Evolutionary conservation across 2,113 vertebrate species (phyloP), one percentile per base, ranked within the genome.

Genomic region (Sterrhoptilus dennistouni): DNA sequence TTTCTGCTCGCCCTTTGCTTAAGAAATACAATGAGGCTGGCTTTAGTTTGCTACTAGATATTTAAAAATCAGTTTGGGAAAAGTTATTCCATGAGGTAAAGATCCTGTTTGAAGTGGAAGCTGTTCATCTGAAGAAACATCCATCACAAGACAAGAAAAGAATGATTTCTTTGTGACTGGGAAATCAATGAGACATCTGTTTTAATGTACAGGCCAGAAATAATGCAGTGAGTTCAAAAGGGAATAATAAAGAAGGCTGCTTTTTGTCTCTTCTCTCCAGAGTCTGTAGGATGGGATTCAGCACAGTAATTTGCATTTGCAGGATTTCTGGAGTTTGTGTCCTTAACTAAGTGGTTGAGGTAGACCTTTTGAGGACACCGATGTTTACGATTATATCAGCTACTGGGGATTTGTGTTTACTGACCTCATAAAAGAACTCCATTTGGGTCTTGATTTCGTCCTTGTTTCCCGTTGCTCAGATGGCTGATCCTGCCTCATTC

Each of bases 161-260:
- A 97, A 96, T 89, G 87, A 95, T 96, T 96, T 92, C 95, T 96
- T 97, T 97, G 95, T 97, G 93, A 80, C 79, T 83, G 49, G 64
- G 75, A 86, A 95, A 94, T 96, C 92, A 97, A 94, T 94, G 95
- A 93, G 95, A 91, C 95, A 96, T 96, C 87, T 97, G 96, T 96
- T 95, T 95, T 94, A 88, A 97, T 83, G 85, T 95, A 88, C 85
- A 86, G 80, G 53, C 76, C 68, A 91, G 90, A 92, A 94, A 96
- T 94, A 95, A 94, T 78, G 72, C 61, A 92, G 65, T 29, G 40
- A 83, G 85, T 92, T 95, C 92, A 94, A 96, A 95, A 96, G 80
- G 27, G 86, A 90, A 16, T 87, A 57, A 71, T 66, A 64, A 80
- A 94, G 85, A 90, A 81, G 36, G 64, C 71, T 90, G 83, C 49